Evolutionary conservation across 1,140 invertebrate genomes (phyloP), one percentile per base, ranked within the genome.

Genomic region (Pygmarrhopalites habei): DNA sequence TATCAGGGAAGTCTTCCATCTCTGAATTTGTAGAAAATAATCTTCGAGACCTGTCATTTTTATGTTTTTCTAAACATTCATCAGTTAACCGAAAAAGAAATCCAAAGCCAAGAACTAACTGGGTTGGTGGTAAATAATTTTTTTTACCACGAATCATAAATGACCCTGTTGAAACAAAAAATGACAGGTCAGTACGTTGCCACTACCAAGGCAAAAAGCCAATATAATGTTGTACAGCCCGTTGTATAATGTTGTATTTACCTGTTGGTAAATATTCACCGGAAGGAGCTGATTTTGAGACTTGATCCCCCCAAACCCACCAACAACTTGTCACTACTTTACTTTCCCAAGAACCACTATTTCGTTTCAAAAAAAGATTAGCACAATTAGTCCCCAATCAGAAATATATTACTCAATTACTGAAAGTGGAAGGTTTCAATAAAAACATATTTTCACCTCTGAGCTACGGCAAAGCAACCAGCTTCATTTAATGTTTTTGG

Each of bases 131-230:
- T 15, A 98, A 77, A 77, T 91, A 98, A 79, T 99, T 99, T 78
- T 98, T 98, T 75, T 93, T 96, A 21, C 95, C 96, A 65, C 95
- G 81, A 73, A 99, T 92, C 95, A 99, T 99, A 75, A 99, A 99
- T 67, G 92, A 94, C 65, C 95, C 67, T 17, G 87, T 90, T 7
- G 89, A 87, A 35, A 35, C 5, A n/a, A n/a, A n/a, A n/a, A n/a
- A n/a, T n/a, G n/a, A n/a, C n/a, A n/a, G n/a, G n/a, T n/a, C n/a
- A n/a, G n/a, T n/a, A n/a, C n/a, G n/a, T n/a, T n/a, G n/a, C n/a
- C n/a, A n/a, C n/a, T n/a, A n/a, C n/a, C n/a, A n/a, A n/a, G n/a
- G n/a, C n/a, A n/a, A n/a, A n/a, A n/a, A n/a, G n/a, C n/a, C n/a
- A n/a, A n/a, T n/a, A n/a, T n/a, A n/a, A n/a, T n/a, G n/a, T n/a